Evolutionary conservation across 2,888 invertebrate species (phyloP).

Genomic region (Ctenicera cuprea): DNA sequence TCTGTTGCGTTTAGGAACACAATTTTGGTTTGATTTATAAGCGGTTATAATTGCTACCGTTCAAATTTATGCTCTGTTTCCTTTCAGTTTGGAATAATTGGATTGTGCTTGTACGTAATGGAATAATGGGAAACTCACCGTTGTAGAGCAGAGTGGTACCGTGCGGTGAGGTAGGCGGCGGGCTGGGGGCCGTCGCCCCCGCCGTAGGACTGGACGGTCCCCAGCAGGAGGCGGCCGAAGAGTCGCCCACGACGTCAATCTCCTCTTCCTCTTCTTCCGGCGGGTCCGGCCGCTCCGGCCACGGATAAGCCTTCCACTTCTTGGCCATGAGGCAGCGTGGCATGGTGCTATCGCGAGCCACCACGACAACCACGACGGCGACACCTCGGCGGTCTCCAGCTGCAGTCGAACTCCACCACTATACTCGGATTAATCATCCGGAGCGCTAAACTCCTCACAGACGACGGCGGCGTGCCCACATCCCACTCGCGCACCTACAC

Average conservation of each 20-base stretch:
- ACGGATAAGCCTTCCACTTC: slow-evolving; percentile 93
- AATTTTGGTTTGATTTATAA: slow-evolving; percentile 24
- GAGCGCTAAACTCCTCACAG: slow-evolving; percentile 49
- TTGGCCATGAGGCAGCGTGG: slow-evolving; percentile 97
- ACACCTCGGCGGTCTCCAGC: slow-evolving; percentile 67
- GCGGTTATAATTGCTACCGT: slow-evolving; percentile 18
- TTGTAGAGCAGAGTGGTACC: slow-evolving; percentile 86
- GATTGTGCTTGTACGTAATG: slow-evolving; percentile 3
- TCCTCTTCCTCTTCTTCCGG: slow-evolving; percentile 78
- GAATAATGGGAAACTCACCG: slow-evolving; percentile 75
- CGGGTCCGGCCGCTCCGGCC: slow-evolving; percentile 79
- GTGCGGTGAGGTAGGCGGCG: slow-evolving; percentile 80
- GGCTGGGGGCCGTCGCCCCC: slow-evolving; percentile 85
- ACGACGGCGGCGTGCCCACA: slow-evolving; percentile 43
- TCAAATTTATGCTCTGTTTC: slow-evolving; percentile 33
- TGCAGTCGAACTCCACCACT: slow-evolving; percentile 43
- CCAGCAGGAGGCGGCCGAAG: slow-evolving; percentile 77
- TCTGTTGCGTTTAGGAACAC: slow-evolving; percentile 10
- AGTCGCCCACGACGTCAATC: slow-evolving; percentile 90
- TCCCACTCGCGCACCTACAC: slow-evolving; percentile 58
- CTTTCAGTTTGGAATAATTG: slow-evolving; percentile 19
- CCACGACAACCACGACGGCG: slow-evolving; percentile 72
- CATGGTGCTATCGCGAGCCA: slow-evolving; percentile 82
- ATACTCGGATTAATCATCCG: slow-evolving; percentile 54
- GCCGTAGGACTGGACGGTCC: slow-evolving; percentile 85